Evolutionary conservation across 1,140 invertebrate genomes (phyloP).

Genomic region (Myzus persicae): DNA sequence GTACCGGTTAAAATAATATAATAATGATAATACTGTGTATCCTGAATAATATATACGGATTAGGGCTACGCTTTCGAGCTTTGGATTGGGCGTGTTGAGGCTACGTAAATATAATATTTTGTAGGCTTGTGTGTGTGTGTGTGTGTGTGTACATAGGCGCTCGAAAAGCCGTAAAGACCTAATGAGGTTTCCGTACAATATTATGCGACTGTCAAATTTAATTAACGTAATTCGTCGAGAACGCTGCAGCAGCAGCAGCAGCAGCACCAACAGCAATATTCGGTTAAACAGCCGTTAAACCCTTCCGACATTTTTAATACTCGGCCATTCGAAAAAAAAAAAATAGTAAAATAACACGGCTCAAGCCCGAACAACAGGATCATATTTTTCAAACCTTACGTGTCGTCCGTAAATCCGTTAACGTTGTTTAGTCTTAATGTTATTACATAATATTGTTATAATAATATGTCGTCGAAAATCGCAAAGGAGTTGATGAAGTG

Average conservation of each 20-base stretch:
- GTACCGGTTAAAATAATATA: background rate
- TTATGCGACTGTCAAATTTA: slow-evolving; percentile 30
- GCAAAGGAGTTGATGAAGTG: background rate
- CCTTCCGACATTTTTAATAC: background rate
- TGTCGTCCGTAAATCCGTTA: background rate
- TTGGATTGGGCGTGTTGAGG: background rate
- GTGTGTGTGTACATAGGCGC: background rate
- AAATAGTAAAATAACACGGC: background rate
- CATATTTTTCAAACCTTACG: background rate
- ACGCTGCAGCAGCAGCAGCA: background rate
- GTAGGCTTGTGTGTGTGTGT: background rate
- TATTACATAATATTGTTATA: too few relatives aligned
- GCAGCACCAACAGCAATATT: too few relatives aligned
- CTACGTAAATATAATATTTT: background rate
- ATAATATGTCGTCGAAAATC: background rate
- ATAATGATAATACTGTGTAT: background rate
- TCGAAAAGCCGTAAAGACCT: background rate
- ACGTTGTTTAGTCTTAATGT: background rate
- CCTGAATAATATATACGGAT: background rate
- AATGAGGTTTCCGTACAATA: slow-evolving; percentile 28
- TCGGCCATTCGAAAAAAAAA: background rate
- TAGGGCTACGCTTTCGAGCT: background rate
- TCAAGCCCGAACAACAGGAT: background rate
- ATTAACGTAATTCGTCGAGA: slow-evolving; percentile 33
- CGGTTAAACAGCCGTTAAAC: background rate